Evolutionary conservation across 2,888 invertebrate species (phyloP).

Genomic region (Sinotaia quadrata): DNA sequence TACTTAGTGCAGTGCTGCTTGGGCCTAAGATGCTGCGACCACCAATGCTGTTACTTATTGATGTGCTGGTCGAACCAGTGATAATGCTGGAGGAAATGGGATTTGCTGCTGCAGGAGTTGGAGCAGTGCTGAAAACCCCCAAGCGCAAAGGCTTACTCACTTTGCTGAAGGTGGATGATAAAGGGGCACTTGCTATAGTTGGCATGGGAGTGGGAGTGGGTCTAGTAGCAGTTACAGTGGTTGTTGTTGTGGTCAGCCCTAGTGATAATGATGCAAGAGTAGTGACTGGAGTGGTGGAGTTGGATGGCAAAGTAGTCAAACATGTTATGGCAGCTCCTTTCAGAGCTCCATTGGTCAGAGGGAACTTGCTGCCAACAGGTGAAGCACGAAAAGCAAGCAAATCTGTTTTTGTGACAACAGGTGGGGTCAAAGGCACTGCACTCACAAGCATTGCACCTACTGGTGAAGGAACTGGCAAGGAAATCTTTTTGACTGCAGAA

Average conservation of each 20-base stretch:
- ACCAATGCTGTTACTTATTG: no score
- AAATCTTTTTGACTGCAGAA: slow-evolving; percentile 6
- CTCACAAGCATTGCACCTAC: background rate
- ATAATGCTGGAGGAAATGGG: slow-evolving; percentile 23
- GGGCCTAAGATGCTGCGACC: background rate
- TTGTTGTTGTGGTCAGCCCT: slow-evolving; percentile 26
- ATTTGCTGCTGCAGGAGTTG: no score
- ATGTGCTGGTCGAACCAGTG: slow-evolving; percentile 1
- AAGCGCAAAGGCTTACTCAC: slow-evolving; percentile 29
- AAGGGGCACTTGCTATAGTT: slow-evolving; percentile 43
- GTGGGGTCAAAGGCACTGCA: background rate
- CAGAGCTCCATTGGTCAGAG: slow-evolving; percentile 40
- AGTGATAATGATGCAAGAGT: slow-evolving; percentile 30
- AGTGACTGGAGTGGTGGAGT: slow-evolving; percentile 14
- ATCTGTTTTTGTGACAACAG: background rate
- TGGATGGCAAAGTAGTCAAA: slow-evolving; percentile 25
- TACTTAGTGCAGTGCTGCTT: background rate
- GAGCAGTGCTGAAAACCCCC: slow-evolving; percentile 14
- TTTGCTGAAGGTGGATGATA: slow-evolving; percentile 39
- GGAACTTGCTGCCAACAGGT: slow-evolving; percentile 1
- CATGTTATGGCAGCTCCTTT: slow-evolving; percentile 26
- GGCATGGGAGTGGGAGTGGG: slow-evolving; percentile 35
- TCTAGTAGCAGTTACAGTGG: slow-evolving; percentile 32
- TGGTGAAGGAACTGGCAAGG: background rate
- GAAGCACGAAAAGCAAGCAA: background rate